Percentiles rank a stretch among this genome's conserved stretches.
These are phyloP conservation scores for Microchrysa polita DNA, from an alignment of 2,888 invertebrate genomes.

Conservation along the genomic window DNA sequence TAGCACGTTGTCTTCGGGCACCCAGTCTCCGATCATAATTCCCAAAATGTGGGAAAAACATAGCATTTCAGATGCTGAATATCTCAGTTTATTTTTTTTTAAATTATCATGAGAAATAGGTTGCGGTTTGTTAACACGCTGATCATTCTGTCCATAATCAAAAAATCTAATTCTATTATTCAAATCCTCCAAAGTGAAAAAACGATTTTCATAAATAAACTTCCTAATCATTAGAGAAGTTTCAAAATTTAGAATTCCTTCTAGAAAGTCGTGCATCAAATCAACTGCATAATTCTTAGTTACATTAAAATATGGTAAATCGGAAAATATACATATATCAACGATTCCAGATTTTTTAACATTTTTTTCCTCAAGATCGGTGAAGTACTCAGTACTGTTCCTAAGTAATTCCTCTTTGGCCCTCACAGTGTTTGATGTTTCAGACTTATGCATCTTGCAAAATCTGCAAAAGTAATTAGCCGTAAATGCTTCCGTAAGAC, in stretches of 20 bases:
- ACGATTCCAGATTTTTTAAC: conserved; percentile 45
- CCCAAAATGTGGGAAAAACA: not conserved
- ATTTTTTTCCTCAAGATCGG: conserved; percentile 36
- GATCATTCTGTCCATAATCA: conserved; percentile 46
- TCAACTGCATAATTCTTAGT: conserved; percentile 48
- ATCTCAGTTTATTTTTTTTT: conserved; percentile 24
- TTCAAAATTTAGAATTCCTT: conserved; percentile 50
- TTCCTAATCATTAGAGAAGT: conserved; percentile 44
- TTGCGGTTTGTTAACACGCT: conserved; percentile 44
- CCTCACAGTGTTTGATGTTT: conserved; percentile 14
- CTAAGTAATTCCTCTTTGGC: conserved; percentile 41
- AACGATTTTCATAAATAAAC: conserved; percentile 37
- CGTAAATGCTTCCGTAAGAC: conserved; percentile 51
- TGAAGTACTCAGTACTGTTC: conserved; percentile 41
- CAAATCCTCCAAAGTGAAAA: conserved; percentile 47
- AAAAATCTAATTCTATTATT: conserved; percentile 49
- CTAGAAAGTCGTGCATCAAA: conserved; percentile 49
- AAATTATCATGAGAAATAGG: conserved; percentile 17
- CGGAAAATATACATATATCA: conserved; percentile 45
- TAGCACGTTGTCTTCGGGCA: not conserved
- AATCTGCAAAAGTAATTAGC: conserved; percentile 49
- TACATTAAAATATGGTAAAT: conserved; percentile 45
- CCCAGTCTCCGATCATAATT: conserved; percentile 12
- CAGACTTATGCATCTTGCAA: conserved; percentile 43
- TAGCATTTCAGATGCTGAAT: conserved; percentile 4